These are phyloP conservation scores for Galleria mellonella DNA, from an alignment of 1,140 invertebrate genomes.

Conservation along the genomic window DNA sequence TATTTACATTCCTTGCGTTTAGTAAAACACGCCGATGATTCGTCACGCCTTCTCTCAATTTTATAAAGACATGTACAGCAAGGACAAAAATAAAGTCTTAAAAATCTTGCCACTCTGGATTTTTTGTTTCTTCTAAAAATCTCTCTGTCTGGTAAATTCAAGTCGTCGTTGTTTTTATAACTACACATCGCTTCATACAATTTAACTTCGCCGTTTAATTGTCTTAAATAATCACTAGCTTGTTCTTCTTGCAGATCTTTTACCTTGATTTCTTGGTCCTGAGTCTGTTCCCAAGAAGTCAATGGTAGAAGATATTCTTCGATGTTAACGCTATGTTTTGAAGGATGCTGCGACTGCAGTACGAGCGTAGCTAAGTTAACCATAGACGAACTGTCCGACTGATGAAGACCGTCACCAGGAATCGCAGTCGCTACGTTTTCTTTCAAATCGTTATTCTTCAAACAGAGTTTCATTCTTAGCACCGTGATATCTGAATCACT, in stretches of 20 bases:
- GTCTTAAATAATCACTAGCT: background rate
- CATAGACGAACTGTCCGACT: constrained; percentile 54
- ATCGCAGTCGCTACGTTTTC: constrained; percentile 28
- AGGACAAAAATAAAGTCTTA: constrained; percentile 60
- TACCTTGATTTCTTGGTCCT: constrained; percentile 10
- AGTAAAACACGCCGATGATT: constrained; percentile 21
- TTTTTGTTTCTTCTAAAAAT: constrained; percentile 22
- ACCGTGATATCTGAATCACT: constrained; percentile 66
- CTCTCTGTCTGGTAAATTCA: constrained; percentile 23
- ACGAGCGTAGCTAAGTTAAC: constrained; percentile 59
- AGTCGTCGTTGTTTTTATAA: constrained; percentile 11
- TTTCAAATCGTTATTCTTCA: constrained; percentile 26
- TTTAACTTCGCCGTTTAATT: background rate
- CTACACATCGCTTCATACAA: constrained; percentile 14
- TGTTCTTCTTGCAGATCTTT: constrained; percentile 5
- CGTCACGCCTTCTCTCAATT: constrained; percentile 44
- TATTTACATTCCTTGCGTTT: constrained; percentile 11
- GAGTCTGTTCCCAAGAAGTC: constrained; percentile 50
- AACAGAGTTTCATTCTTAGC: constrained; percentile 46
- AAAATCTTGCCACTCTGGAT: constrained; percentile 53
- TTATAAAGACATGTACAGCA: constrained; percentile 60
- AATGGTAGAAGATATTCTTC: constrained; percentile 54
- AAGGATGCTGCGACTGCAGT: constrained; percentile 38
- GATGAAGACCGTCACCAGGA: constrained; percentile 52
- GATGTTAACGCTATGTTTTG: constrained; percentile 41